phyloP scores from a whole-genome alignment of 2,113 vertebrate genomes.

The Notarius lentiginosus region DNA sequence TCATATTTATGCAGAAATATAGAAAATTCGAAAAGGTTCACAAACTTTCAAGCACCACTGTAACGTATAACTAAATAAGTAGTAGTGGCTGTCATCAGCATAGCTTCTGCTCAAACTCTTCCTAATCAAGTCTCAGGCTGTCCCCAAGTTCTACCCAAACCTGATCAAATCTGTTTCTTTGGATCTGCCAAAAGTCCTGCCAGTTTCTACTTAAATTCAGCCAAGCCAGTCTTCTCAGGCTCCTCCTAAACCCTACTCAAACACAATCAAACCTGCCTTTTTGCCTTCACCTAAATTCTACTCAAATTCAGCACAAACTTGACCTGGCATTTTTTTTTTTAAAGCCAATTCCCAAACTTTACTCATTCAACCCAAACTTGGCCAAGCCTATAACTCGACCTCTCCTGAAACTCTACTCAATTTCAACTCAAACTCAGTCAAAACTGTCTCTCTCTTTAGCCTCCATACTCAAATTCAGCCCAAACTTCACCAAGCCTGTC shows the following conservation, averaged over 20 bases:
- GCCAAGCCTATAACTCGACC: too few relatives aligned
- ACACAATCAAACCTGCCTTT: not conserved
- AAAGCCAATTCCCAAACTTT: not conserved
- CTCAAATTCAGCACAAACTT: not conserved
- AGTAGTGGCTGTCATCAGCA: too few relatives aligned
- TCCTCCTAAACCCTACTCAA: not conserved
- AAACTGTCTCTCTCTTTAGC: not conserved
- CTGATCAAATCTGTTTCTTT: not conserved
- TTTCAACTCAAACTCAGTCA: too few relatives aligned
- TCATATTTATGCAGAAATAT: too few relatives aligned
- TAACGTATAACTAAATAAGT: too few relatives aligned
- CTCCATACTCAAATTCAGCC: not conserved
- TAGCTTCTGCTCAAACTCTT: not conserved
- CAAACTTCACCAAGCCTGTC: not conserved
- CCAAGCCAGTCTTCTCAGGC: not conserved
- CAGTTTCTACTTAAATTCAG: not conserved
- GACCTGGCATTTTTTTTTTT: not conserved
- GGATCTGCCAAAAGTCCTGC: not conserved
- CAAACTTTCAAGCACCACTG: too few relatives aligned
- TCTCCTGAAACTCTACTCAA: too few relatives aligned
- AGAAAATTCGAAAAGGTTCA: too few relatives aligned
- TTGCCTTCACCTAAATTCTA: not conserved
- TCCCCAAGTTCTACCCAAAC: not conserved
- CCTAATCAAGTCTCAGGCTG: not conserved
- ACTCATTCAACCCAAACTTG: not conserved